phyloP scores from a whole-genome alignment of 2,888 invertebrate species.

The Acanthosepion pharaonis region DNA sequence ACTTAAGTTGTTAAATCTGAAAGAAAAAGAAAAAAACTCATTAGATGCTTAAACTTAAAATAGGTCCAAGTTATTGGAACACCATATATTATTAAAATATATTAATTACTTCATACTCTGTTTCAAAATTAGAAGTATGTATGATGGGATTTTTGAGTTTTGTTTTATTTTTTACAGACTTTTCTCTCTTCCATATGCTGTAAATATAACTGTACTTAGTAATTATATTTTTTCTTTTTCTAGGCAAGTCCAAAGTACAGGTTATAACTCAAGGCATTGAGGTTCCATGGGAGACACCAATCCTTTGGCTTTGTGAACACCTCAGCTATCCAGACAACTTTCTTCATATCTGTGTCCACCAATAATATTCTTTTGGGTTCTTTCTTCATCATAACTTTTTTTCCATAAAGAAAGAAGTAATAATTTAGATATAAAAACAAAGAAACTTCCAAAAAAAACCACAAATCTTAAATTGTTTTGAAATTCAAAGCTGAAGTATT shows the following conservation, averaged over 20 bases:
- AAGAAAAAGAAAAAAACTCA: too few relatives aligned
- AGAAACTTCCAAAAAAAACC: not conserved
- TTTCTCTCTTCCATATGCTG: not conserved
- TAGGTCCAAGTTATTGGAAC: too few relatives aligned
- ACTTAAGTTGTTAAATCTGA: too few relatives aligned
- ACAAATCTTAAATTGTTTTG: not conserved
- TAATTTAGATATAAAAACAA: not conserved
- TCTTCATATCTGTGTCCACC: constrained; percentile 82
- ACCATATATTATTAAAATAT: too few relatives aligned
- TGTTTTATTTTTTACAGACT: not conserved
- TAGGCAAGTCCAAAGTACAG: constrained; percentile 50
- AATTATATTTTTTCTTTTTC: constrained; percentile 50
- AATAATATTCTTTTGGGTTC: not conserved
- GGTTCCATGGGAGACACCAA: constrained; percentile 89
- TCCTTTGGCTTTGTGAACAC: constrained; percentile 98
- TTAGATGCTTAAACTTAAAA: too few relatives aligned
- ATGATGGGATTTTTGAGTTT: too few relatives aligned
- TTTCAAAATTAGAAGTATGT: too few relatives aligned
- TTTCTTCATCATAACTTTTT: not conserved
- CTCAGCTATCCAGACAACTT: constrained; percentile 99
- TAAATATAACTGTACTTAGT: constrained; percentile 48
- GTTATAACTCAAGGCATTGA: constrained; percentile 90
- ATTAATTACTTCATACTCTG: too few relatives aligned
- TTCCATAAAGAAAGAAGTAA: not conserved
- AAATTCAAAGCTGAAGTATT: not conserved